Evolutionary conservation across 2,888 invertebrate genomes (phyloP), one percentile per base, ranked within the genome.

Genomic region (Cerceris rybyensis): DNA sequence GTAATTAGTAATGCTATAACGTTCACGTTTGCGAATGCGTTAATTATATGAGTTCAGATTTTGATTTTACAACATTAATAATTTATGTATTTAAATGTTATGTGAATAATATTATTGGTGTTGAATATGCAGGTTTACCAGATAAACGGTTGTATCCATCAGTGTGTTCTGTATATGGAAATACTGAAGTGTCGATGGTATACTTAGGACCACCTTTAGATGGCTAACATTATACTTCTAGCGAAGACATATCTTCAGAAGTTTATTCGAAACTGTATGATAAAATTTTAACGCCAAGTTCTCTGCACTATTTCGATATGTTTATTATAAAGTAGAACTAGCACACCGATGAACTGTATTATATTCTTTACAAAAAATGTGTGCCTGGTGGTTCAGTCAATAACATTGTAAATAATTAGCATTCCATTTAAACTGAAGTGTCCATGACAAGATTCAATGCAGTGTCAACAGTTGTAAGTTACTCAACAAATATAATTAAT

Each of bases 101-200:
- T 28, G 6, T 61, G 0, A 61, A 14, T 52, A 16, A 52, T 54
- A 42, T 9, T 5, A 43, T 42, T 5, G 49, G 5, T 58, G 69
- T 79, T 67, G 41, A 64, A 66, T 58, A 28, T 43, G 13, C 92
- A 97, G 97, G 98, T 87, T 95, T 99, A 92, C 98, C 99, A 70
- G 97, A 97, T 91, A 98, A 97, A 92, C 96, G 96, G 92, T 94
- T 99, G 68, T 99, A 96, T 93, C 99, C 99, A 77, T 97, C 99
- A 77, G 97, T 99, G 67, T 98, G 99, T 63, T 99, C 99, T 76
- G 99, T 99, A 11, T 99, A 99, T 94, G 99, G 99, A 77, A 99
- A 99, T 92, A 99, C 99, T 61, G 99, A 99, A 94, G 98, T 99
- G 54, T 98, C 99, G 50, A 99, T 99, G 98, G 98, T 99, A 57